phyloP scores from a whole-genome alignment of 1,140 invertebrate species.

The Atta texana region DNA sequence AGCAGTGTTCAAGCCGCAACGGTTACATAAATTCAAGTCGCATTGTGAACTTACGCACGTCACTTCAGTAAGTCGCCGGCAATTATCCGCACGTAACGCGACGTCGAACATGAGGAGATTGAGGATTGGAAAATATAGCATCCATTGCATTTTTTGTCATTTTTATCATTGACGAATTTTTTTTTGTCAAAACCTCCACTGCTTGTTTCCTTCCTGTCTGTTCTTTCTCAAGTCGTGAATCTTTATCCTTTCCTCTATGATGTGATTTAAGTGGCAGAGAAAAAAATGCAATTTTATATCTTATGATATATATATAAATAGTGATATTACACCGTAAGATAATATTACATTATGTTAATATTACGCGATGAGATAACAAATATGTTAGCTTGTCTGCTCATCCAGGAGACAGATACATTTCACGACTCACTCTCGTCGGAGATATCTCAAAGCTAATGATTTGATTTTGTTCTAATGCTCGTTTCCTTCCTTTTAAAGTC shows the following conservation, averaged over 20 bases:
- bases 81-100: constrained; percentile 52
- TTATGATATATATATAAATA: neutral
- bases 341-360: neutral
- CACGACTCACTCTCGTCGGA: neutral
- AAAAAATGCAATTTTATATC: neutral
- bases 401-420: too few relatives aligned
- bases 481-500: neutral
- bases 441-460: neutral
- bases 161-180: neutral
- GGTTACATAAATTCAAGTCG: constrained; percentile 50
- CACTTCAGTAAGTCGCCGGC: neutral
- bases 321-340: neutral
- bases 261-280: neutral
- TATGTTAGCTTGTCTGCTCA: neutral
- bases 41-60: constrained; percentile 40
- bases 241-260: neutral
- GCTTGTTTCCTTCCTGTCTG: neutral
- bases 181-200: neutral
- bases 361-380: constrained; percentile 24
- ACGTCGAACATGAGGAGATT: constrained; percentile 5
- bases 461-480: neutral
- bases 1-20: neutral
- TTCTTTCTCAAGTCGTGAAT: neutral
- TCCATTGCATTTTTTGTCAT: neutral
- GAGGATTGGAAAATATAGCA: neutral